Evolutionary conservation across 2,797 vertebrate species (phyloP).

Genomic region (Bryconaethiops microstoma): DNA sequence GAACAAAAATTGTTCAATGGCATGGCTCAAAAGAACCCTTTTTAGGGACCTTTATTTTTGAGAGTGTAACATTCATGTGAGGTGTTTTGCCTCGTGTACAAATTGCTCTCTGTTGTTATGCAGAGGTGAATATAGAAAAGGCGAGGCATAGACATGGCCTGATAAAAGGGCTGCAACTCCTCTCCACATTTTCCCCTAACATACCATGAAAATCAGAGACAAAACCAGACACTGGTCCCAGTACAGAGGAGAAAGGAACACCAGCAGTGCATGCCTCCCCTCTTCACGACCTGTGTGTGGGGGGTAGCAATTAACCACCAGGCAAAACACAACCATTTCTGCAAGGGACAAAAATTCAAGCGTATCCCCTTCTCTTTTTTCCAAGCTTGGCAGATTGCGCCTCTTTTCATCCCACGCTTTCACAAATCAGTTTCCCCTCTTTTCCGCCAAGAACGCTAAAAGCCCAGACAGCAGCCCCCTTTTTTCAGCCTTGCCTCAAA

Average conservation of each 20-base stretch:
- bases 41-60: background rate
- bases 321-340: constrained; percentile 62
- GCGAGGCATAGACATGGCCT: constrained; percentile 43
- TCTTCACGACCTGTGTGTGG: constrained; percentile 58
- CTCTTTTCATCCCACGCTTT: constrained; percentile 57
- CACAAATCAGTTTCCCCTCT: constrained; percentile 55
- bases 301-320: constrained; percentile 62
- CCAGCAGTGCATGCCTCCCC: constrained; percentile 58
- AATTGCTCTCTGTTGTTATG: constrained; percentile 60
- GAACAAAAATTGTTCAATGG: background rate
- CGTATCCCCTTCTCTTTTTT: constrained; percentile 55
- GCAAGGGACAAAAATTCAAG: constrained; percentile 63
- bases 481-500: constrained; percentile 52
- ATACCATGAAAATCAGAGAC: constrained; percentile 64
- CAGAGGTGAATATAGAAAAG: constrained; percentile 60
- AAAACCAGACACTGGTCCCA: constrained; percentile 63
- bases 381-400: constrained; percentile 55
- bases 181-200: constrained; percentile 59
- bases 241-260: constrained; percentile 60
- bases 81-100: constrained; percentile 51
- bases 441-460: constrained; percentile 49
- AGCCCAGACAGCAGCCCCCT: constrained; percentile 57
- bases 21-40: background rate
- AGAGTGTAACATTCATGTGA: constrained; percentile 34
- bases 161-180: constrained; percentile 56